A percentile compares a stretch with the other conserved stretches of the same genome.
Evolutionary conservation across 2,888 invertebrate genomes (phyloP).

Genomic region (Heliconius ethilla): DNA sequence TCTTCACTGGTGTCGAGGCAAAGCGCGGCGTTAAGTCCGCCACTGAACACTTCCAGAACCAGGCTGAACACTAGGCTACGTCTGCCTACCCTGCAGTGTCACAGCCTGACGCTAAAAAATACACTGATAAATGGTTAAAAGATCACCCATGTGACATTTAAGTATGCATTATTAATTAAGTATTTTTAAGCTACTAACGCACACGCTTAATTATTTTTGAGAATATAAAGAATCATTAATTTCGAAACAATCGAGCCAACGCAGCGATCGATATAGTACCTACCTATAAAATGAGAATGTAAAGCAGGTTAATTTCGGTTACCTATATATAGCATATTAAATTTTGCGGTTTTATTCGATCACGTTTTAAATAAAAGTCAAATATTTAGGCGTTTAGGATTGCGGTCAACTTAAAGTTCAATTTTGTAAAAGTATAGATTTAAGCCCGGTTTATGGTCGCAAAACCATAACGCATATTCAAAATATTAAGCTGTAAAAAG

Average conservation of each 20-base stretch:
- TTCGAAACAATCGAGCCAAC: background rate
- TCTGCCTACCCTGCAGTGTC: too few species aligned
- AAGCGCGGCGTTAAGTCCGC: too few species aligned
- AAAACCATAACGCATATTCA: background rate
- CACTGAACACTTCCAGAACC: too few species aligned
- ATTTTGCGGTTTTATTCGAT: constrained; percentile 41
- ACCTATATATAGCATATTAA: constrained; percentile 33
- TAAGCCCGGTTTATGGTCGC: background rate
- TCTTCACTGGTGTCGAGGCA: too few species aligned
- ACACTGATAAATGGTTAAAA: too few species aligned
- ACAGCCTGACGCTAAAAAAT: too few species aligned
- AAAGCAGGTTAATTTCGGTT: constrained; percentile 14
- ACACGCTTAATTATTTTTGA: background rate
- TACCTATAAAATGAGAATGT: background rate
- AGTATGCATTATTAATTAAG: background rate
- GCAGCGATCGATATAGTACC: background rate
- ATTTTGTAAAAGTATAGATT: background rate
- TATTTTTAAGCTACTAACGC: background rate
- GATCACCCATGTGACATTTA: background rate
- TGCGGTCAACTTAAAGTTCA: constrained; percentile 6
- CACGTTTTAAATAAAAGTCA: constrained; percentile 36
- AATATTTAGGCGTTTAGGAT: constrained; percentile 12
- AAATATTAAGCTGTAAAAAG: background rate
- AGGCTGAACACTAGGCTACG: too few species aligned
- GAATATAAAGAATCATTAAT: background rate